phyloP scores from a whole-genome alignment of 2,113 vertebrate genomes.

The Pterocles orientalis region DNA sequence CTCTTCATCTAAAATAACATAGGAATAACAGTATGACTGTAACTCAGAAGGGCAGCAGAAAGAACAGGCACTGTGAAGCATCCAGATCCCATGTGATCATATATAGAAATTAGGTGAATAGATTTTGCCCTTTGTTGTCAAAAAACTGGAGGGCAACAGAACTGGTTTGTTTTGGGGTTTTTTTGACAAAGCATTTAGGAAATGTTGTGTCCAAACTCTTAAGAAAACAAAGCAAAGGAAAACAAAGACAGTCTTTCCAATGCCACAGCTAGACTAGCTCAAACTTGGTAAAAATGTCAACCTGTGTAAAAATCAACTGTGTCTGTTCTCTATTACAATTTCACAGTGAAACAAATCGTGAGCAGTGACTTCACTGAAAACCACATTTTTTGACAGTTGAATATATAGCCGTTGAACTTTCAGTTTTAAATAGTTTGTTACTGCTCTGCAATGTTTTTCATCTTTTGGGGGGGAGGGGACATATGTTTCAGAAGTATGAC shows the following conservation, averaged over 20 bases:
- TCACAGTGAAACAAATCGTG: not conserved
- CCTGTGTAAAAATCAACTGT: not conserved
- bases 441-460: not conserved
- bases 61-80: not conserved
- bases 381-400: not conserved
- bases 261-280: not conserved
- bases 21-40: not conserved
- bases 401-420: not conserved
- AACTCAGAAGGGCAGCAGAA: not conserved
- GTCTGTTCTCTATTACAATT: not conserved
- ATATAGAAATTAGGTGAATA: not conserved
- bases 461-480: rapidly evolving
- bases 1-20: not conserved
- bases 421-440: not conserved
- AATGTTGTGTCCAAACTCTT: not conserved
- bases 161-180: not conserved
- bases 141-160: not conserved
- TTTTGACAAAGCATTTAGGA: not conserved
- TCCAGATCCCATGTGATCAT: not conserved
- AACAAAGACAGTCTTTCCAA: not conserved
- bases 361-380: not conserved
- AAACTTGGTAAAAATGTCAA: not conserved
- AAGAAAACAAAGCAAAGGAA: not conserved
- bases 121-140: not conserved
- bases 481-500: not conserved